Conservation (phyloP, 2,797 vertebrate species). For the Ibycter americanus region DNA sequence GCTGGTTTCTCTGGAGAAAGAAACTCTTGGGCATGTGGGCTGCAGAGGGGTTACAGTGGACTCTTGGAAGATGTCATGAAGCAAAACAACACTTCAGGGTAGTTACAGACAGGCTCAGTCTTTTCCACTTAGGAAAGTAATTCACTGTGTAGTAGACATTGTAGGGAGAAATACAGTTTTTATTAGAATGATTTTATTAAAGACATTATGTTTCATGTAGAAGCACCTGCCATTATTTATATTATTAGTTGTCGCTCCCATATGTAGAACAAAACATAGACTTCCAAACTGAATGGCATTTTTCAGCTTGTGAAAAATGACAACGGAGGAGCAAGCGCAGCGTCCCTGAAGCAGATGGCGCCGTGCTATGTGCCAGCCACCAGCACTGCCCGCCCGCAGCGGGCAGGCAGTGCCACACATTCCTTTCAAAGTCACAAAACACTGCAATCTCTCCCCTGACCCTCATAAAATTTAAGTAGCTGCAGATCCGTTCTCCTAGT, state of each 20-base stretch:
- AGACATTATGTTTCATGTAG: neutral
- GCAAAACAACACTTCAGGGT: neutral
- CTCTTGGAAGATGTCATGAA: neutral
- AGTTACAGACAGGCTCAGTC: neutral
- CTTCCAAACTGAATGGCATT: neutral
- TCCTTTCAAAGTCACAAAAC: neutral
- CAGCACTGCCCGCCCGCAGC: fast-evolving
- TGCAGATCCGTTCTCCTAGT: neutral
- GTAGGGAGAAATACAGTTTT: neutral
- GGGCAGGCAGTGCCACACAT: fast-evolving
- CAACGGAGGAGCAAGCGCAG: neutral
- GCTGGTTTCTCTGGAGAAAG: neutral
- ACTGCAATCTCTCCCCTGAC: neutral
- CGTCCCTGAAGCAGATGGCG: neutral
- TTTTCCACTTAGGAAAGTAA: neutral
- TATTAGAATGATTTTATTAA: neutral
- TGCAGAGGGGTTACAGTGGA: neutral
- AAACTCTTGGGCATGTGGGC: neutral
- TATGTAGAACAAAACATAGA: neutral
- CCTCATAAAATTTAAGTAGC: neutral
- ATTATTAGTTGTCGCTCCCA: neutral
- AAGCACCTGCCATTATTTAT: neutral
- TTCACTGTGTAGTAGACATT: neutral
- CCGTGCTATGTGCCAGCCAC: neutral
- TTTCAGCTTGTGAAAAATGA: neutral